Evolutionary conservation across 2,113 vertebrate species (phyloP), one percentile per base, ranked within the genome.

Genomic region (Ptychochromis oligacanthus): DNA sequence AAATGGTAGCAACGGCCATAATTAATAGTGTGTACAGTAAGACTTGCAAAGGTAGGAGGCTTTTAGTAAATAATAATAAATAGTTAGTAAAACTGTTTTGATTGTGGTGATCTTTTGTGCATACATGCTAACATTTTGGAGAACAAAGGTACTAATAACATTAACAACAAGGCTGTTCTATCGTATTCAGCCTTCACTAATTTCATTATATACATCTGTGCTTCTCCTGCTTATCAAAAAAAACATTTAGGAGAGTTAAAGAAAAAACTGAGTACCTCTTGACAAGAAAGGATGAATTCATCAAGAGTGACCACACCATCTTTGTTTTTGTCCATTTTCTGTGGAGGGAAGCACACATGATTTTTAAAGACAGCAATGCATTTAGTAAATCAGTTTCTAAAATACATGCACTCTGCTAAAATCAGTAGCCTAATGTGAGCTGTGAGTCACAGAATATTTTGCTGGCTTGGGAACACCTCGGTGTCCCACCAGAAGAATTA

Each of bases 251-350:
- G 26, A n/a, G 26, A 72, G 26, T 46, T 52, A 62, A 8, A 34
- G 52, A 60, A 52, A 31, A 43, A 65, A 52, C 0, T 4, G 10
- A 94, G 94, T 96, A 99, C 98, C 97, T 99, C 97, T 92, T 99
- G 97, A 95, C 98, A 99, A 0, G 98, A 99, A 80, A 98, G 92
- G 92, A 99, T 97, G 92, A 99, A 99, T 91, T 99, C 98, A 89
- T 99, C 98, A 80, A 99, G 95, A 78, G 98, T 99, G 91, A 99
- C 98, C 20, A 99, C 96, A 18, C 98, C 98, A 24, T 99, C 98
- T 96, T 97, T 97, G 94, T 99, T 99, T 96, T 99, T 99, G 94
- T 99, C 98, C 98, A 99, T 99, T 97, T 99, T 99, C 98, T 99
- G 95, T 24, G 90, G 89, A 84, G 2, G 88, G 24, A 92, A 90